These are phyloP conservation scores for Pocillopora damicornis DNA, from an alignment of 64 coral and sea anemone genomes.

Conservation along the genomic window DNA sequence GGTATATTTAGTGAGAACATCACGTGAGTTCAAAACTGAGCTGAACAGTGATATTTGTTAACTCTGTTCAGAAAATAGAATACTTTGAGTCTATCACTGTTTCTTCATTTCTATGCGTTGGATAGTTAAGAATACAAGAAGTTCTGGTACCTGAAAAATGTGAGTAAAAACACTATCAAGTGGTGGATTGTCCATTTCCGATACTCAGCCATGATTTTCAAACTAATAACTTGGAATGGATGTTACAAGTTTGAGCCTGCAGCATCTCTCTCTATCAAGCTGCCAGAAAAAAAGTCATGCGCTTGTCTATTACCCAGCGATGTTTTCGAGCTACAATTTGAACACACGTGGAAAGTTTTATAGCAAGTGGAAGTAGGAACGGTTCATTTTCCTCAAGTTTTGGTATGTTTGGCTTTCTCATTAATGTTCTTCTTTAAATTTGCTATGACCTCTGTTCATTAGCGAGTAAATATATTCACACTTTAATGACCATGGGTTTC, in stretches of 20 bases:
- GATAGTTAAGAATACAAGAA: not conserved
- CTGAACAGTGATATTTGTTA: too few species aligned
- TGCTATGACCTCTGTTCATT: not conserved
- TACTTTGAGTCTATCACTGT: too few species aligned
- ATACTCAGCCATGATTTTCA: constrained; percentile 23
- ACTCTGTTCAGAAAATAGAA: too few species aligned
- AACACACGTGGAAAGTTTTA: not conserved
- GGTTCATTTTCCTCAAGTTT: not conserved
- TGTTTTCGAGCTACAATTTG: not conserved
- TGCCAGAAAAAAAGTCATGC: too few species aligned
- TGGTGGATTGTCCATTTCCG: constrained; percentile 44
- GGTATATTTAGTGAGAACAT: too few species aligned
- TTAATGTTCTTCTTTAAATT: not conserved
- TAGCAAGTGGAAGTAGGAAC: not conserved
- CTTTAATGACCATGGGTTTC: not conserved
- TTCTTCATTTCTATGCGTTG: not conserved
- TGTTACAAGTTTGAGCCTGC: too few species aligned
- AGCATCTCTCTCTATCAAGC: too few species aligned
- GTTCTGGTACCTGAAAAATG: constrained; percentile 51
- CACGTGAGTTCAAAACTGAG: too few species aligned
- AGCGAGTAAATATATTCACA: not conserved
- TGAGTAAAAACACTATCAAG: constrained; percentile 64
- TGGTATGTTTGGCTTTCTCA: not conserved
- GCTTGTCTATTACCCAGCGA: not conserved
- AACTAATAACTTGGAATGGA: not conserved